Evolutionary conservation across 2,113 vertebrate genomes (phyloP).

Genomic region (Mustela lutreola): DNA sequence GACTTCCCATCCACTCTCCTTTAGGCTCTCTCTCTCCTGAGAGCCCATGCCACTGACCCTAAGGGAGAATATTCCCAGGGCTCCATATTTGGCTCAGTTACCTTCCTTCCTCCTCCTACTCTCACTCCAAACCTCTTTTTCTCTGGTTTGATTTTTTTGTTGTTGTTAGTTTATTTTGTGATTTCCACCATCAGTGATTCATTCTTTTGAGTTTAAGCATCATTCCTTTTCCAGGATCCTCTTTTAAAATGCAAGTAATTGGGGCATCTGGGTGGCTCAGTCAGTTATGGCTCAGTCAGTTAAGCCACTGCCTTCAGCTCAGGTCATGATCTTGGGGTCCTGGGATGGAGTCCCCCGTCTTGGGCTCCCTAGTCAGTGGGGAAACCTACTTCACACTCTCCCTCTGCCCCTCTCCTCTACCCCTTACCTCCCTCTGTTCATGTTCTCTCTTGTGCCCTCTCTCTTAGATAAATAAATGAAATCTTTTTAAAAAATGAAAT

Average conservation of each 20-base stretch:
- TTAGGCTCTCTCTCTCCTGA: neutral
- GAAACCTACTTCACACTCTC: neutral
- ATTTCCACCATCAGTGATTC: neutral
- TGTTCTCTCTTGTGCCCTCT: neutral
- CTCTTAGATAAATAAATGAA: neutral
- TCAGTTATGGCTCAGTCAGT: neutral
- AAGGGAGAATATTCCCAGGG: neutral
- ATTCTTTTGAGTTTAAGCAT: constrained; percentile 18
- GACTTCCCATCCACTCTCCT: neutral
- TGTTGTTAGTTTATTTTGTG: neutral
- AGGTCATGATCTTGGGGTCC: neutral
- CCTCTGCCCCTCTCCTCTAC: neutral
- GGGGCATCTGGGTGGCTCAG: neutral
- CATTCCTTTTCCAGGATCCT: neutral
- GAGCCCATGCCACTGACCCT: neutral
- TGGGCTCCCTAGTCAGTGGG: neutral
- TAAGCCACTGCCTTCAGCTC: neutral
- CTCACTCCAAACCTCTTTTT: neutral
- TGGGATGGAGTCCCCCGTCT: neutral
- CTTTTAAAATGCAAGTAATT: constrained; percentile 8
- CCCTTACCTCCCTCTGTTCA: neutral
- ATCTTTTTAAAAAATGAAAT: neutral
- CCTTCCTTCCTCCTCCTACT: neutral
- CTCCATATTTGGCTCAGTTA: neutral
- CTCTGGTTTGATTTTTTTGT: neutral